phyloP scores from a whole-genome alignment of 2,113 vertebrate species.

The Elgaria multicarinata region DNA sequence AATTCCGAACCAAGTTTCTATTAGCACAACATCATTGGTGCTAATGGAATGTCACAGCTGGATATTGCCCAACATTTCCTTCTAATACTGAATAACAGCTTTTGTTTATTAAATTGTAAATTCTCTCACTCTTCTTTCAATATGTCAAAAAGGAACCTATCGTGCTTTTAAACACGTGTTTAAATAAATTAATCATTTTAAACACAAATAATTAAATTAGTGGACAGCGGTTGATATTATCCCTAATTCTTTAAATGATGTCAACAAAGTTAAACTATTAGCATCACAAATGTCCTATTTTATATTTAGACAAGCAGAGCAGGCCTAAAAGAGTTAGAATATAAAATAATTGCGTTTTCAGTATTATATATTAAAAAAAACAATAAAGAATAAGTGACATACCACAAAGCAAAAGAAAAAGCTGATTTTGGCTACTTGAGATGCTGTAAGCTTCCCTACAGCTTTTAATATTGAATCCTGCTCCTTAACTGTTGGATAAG shows the following conservation, averaged over 20 bases:
- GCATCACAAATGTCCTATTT: background rate
- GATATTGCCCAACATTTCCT: background rate
- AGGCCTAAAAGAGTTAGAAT: background rate
- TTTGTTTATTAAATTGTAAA: background rate
- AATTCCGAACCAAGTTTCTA: too few relatives aligned
- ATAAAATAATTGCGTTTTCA: background rate
- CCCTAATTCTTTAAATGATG: background rate
- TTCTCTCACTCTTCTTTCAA: background rate
- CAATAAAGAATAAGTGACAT: slow-evolving; percentile 61
- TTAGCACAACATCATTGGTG: too few relatives aligned
- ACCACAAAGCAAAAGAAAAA: slow-evolving; percentile 99
- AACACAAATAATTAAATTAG: background rate
- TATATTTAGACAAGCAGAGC: background rate
- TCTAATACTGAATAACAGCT: background rate
- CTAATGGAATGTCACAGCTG: too few relatives aligned
- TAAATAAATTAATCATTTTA: background rate
- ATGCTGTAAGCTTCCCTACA: slow-evolving; percentile 90
- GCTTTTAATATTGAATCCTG: slow-evolving; percentile 89
- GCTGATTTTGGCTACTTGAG: slow-evolving; percentile 96
- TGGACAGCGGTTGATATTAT: background rate
- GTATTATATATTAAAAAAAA: background rate
- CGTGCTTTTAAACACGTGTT: background rate
- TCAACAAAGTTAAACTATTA: background rate
- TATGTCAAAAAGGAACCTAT: background rate
- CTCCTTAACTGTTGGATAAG: slow-evolving; percentile 88